Percentiles rank a stretch among this genome's conserved stretches.
Conservation (phyloP, 92 coral and sea anemone genomes). For the Scolanthus callimorphus region DNA sequence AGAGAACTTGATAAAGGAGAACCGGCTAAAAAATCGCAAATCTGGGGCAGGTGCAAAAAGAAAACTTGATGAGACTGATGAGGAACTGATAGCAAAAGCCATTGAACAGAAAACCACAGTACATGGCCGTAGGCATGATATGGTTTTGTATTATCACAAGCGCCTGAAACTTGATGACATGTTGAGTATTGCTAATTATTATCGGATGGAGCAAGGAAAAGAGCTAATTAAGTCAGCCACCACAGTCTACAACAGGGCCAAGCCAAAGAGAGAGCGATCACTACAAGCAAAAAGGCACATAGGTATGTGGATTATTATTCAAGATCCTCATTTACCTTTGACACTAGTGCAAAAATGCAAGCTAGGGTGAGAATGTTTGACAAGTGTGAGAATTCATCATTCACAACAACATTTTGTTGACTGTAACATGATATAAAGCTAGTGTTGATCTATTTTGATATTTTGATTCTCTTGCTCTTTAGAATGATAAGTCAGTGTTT, state of each 20-base stretch:
- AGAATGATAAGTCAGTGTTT: too few species aligned
- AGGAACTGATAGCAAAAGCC: slow-evolving; percentile 39
- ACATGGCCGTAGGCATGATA: slow-evolving; percentile 47
- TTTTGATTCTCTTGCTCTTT: too few species aligned
- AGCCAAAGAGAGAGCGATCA: slow-evolving; percentile 27
- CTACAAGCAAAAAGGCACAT: slow-evolving; percentile 17
- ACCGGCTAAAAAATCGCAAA: slow-evolving; percentile 23
- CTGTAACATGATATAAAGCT: neutral
- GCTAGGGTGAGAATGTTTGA: neutral
- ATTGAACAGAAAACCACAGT: slow-evolving; percentile 38
- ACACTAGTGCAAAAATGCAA: too few species aligned
- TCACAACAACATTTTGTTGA: neutral
- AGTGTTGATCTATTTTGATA: neutral
- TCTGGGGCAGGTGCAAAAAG: slow-evolving; percentile 38
- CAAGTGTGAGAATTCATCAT: neutral
- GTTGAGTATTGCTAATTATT: slow-evolving; percentile 38
- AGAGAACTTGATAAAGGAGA: slow-evolving; percentile 19
- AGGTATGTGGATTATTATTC: neutral
- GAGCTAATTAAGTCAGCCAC: slow-evolving; percentile 42
- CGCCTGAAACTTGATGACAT: slow-evolving; percentile 39
- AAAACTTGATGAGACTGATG: slow-evolving; percentile 34
- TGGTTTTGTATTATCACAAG: slow-evolving; percentile 44
- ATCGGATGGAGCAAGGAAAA: slow-evolving; percentile 31
- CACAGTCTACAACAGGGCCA: slow-evolving; percentile 31
- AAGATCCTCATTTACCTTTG: too few species aligned